Percentiles rank a stretch among this genome's conserved stretches.
phyloP scores from a whole-genome alignment of 2,888 invertebrate genomes.

The Xanthia icteritia region DNA sequence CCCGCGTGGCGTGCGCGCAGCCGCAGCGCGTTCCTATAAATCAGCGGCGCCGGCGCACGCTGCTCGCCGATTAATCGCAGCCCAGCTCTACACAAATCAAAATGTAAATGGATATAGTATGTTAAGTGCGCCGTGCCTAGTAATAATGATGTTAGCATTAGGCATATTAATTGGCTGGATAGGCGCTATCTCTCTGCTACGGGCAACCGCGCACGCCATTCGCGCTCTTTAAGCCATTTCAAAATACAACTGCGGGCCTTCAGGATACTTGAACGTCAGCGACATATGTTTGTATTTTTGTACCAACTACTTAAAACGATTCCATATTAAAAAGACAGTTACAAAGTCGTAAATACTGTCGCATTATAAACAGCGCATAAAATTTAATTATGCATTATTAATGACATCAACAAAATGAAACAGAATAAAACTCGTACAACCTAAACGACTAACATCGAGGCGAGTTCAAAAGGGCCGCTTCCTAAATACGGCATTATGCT shows the following conservation, averaged over 20 bases:
- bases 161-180: slow-evolving; percentile 90
- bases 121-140: slow-evolving; percentile 88
- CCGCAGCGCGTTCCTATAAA: slow-evolving; percentile 79
- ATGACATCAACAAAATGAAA: slow-evolving; percentile 76
- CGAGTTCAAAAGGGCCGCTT: slow-evolving; percentile 86
- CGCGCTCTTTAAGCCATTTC: slow-evolving; percentile 72
- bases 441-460: slow-evolving; percentile 76
- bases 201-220: slow-evolving; percentile 80
- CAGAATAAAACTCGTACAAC: slow-evolving; percentile 76
- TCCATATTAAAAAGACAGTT: slow-evolving; percentile 50
- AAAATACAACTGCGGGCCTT: slow-evolving; percentile 61
- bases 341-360: slow-evolving; percentile 70
- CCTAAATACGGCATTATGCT: slow-evolving; percentile 87
- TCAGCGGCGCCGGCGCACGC: slow-evolving; percentile 84
- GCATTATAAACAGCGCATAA: slow-evolving; percentile 75
- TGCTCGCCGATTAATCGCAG: slow-evolving; percentile 88
- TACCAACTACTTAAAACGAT: slow-evolving; percentile 26
- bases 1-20: slow-evolving; percentile 68
- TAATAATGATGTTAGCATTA: slow-evolving; percentile 91
- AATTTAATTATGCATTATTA: slow-evolving; percentile 80
- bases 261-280: slow-evolving; percentile 28
- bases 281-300: slow-evolving; percentile 51
- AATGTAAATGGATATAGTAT: slow-evolving; percentile 90
- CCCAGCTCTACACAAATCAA: slow-evolving; percentile 89
- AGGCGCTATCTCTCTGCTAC: slow-evolving; percentile 84